phyloP scores from a whole-genome alignment of 2,888 invertebrate species.

The Phrixothrix hirtus region DNA sequence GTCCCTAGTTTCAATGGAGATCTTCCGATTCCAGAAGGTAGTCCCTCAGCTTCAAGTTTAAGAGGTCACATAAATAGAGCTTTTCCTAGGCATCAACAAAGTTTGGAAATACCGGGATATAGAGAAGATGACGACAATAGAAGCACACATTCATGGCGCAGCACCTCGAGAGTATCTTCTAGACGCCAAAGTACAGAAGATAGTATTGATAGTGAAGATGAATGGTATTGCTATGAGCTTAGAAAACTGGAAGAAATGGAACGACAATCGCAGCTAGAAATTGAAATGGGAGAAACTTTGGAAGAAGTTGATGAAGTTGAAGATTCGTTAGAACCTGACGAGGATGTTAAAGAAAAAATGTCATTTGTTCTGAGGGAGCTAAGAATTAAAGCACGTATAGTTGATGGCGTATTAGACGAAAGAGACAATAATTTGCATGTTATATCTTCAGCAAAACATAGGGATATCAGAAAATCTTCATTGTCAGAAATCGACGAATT shows the following conservation, averaged over 20 bases:
- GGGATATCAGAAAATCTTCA: slow-evolving; percentile 39
- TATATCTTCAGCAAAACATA: slow-evolving; percentile 50
- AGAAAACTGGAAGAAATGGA: slow-evolving; percentile 86
- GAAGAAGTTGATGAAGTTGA: slow-evolving; percentile 61
- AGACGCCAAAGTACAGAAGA: slow-evolving; percentile 90
- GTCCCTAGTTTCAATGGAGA: slow-evolving; percentile 59
- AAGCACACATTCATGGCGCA: slow-evolving; percentile 86
- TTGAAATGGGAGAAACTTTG: slow-evolving; percentile 64
- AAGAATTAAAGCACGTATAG: slow-evolving; percentile 66
- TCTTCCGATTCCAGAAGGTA: slow-evolving; percentile 63
- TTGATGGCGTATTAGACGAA: slow-evolving; percentile 53
- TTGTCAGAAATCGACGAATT: slow-evolving; percentile 59
- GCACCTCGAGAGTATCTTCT: slow-evolving; percentile 82
- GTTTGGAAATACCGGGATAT: slow-evolving; percentile 75
- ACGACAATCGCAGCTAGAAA: slow-evolving; percentile 69
- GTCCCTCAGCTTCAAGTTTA: slow-evolving; percentile 67
- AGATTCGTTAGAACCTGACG: slow-evolving; percentile 64
- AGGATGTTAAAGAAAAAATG: slow-evolving; percentile 78
- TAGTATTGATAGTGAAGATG: slow-evolving; percentile 90
- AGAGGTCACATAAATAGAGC: slow-evolving; percentile 64
- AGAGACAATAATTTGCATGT: slow-evolving; percentile 52
- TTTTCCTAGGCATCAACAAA: slow-evolving; percentile 73
- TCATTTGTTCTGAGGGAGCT: slow-evolving; percentile 77
- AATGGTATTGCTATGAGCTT: slow-evolving; percentile 90
- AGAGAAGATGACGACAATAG: slow-evolving; percentile 73